Base-by-base conservation (phyloP, 2,888 invertebrate species). In the Balanococcus diminutus region DNA sequence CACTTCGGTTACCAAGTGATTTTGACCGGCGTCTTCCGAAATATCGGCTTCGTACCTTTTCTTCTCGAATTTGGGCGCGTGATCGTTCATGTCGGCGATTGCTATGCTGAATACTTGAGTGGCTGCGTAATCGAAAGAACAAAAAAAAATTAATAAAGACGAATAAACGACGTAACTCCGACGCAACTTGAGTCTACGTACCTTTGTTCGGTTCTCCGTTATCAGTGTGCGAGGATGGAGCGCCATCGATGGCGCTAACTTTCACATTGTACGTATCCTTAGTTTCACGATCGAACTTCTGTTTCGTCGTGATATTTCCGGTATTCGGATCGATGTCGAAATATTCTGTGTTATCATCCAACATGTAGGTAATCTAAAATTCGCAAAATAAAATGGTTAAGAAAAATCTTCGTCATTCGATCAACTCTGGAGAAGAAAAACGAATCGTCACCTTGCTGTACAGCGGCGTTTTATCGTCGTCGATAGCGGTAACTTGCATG, bases 41-140 rank as follows among this genome's bases (percentile, higher is more conserved):
- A 96, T 93, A 88, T 94, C 93, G 0, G 95, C 95, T 22, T 93
- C 91, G 89, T 96, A 96, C 6, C 93, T 91, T 0, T 92, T 90
- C 89, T 95, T 92, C n/a, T 94, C 94, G 89, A 99, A 99, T 88
- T 93, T 93, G 0, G 99, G 99, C 25, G 94, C 93, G 90, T 99
- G 98, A 90, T 99, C 99, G 90, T 99, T 99, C 89, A 96, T 96
- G 90, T 99, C 99, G 28, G 96, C 96, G 72, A 99, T 97, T 89
- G 94, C 95, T 88, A 98, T 96, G 88, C 95, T 93, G 89, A 98
- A 96, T 84, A 94, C 94, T 90, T 96, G 96, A 88, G 94, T 93
- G 1, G 93, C 93, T 89, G 91, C 0, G 87, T 1, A 8, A 19
- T 56, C 1, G 14, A 16, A 82, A 82, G 22, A 56, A 82, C 6